These are phyloP conservation scores for Ceriagrion tenellum DNA, from an alignment of 2,888 invertebrate species.

Conservation along the genomic window DNA sequence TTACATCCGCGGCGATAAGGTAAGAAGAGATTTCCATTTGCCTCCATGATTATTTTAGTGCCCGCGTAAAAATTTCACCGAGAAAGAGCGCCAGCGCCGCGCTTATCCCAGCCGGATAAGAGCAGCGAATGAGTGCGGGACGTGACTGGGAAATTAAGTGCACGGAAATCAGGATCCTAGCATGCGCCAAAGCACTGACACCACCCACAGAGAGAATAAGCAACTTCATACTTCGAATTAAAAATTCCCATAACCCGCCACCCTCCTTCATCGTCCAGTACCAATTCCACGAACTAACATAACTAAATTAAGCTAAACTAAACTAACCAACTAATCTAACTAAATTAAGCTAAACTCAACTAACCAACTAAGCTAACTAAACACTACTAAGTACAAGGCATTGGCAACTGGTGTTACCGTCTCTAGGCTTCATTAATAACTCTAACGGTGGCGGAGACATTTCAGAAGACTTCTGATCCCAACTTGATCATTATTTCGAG, in stretches of 20 bases:
- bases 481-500: too few species aligned
- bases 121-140: neutral
- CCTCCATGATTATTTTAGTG: constrained; percentile 16
- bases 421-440: too few species aligned
- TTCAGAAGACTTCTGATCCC: too few species aligned
- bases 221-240: neutral
- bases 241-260: neutral
- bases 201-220: neutral
- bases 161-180: neutral
- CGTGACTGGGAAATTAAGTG: constrained; percentile 55
- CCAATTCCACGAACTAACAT: too few species aligned
- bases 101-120: neutral
- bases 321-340: too few species aligned
- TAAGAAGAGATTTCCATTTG: neutral
- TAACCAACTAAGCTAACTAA: too few species aligned
- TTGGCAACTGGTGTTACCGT: neutral
- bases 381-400: too few species aligned
- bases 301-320: too few species aligned
- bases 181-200: neutral
- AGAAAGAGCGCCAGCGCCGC: neutral
- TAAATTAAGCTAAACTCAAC: too few species aligned
- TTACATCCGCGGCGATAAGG: neutral
- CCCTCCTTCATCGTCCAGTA: too few species aligned
- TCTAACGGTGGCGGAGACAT: too few species aligned
- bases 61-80: neutral